Base-by-base conservation (phyloP, 2,888 invertebrate genomes). In the Drosophila pseudotalamancana region DNA sequence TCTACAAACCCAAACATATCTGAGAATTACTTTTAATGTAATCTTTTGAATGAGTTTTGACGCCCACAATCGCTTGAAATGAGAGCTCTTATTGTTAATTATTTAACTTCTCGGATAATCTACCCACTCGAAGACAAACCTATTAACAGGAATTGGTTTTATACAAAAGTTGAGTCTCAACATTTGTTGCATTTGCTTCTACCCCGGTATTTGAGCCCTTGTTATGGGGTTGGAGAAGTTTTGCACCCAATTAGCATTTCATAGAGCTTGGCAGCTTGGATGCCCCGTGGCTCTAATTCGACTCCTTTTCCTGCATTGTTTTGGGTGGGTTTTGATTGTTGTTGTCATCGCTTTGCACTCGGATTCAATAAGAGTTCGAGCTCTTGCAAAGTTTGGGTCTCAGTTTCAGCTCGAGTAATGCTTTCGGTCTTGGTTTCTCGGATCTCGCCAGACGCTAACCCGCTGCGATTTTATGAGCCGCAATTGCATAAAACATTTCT, bases 381-480 rank as follows among this genome's bases (percentile, higher is more conserved):
- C n/a, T 16, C 27, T 6, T 32, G 29, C n/a, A 32, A 39, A 37
- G 27, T 32, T 50, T 45, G 32, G 9, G 19, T 34, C 27, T 51
- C 25, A 19, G 53, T 11, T 25, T 34, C 23, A 18, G 43, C 18
- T 43, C 29, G 43, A 43, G 27, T 43, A 27, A 43, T 43, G 43
- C 25, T 31, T 46, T 55, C 5, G 40, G 43, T 54, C 54, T 54
- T 11, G 48, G 37, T 23, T 54, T 39, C 49, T 43, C 34, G 71
- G 73, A 81, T 85, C 87, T 66, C 60, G 73, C 61, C 84, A 88
- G 88, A 81, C 75, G 86, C 76, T 62, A 69, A 72, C 89, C 89
- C 85, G 89, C 90, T 89, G 89, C 73, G 89, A 88, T 81, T 90
- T 89, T 89, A 89, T 89, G 90, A 89, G 90, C 88, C 89, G 88